These are phyloP conservation scores for Thalassaphorura encarpata DNA, from an alignment of 1,140 invertebrate species.

Conservation along the genomic window DNA sequence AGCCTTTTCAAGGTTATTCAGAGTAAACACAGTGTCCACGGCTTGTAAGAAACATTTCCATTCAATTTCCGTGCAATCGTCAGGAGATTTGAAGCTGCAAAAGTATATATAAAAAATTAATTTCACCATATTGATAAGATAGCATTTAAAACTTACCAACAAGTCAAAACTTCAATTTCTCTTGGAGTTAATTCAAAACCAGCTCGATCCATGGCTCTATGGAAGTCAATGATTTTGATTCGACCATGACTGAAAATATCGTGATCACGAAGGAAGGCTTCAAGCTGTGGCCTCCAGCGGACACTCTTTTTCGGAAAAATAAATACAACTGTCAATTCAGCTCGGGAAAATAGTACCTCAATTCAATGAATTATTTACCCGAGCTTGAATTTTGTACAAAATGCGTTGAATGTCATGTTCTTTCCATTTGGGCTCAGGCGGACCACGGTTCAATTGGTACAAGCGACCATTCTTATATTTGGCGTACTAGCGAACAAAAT, in stretches of 20 bases:
- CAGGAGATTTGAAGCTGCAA: slow-evolving; percentile 25
- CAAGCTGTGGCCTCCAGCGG: slow-evolving; percentile 23
- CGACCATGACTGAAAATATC: slow-evolving; percentile 26
- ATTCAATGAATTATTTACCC: slow-evolving; percentile 10
- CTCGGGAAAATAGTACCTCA: background rate
- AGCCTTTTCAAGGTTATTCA: slow-evolving; percentile 49
- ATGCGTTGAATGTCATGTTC: slow-evolving; percentile 30
- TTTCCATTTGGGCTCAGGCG: slow-evolving; percentile 25
- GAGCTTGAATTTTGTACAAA: slow-evolving; percentile 30
- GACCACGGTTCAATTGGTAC: slow-evolving; percentile 21
- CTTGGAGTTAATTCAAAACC: slow-evolving; percentile 28
- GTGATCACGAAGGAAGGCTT: slow-evolving; percentile 26
- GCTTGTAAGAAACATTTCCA: slow-evolving; percentile 46
- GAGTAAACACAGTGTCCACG: slow-evolving; percentile 54
- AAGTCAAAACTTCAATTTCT: slow-evolving; percentile 30
- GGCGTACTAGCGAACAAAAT: slow-evolving; percentile 11
- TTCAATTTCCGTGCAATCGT: slow-evolving; percentile 27
- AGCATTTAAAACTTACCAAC: slow-evolving; percentile 20
- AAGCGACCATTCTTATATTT: slow-evolving; percentile 28
- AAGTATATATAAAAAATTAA: background rate
- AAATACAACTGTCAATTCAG: slow-evolving; percentile 8
- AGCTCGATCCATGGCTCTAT: slow-evolving; percentile 29
- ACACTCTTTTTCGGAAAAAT: slow-evolving; percentile 22
- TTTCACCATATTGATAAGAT: background rate
- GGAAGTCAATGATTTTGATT: slow-evolving; percentile 29